Evolutionary conservation across 2,888 invertebrate genomes (phyloP).

Genomic region (Sinohyriopsis cumingii): DNA sequence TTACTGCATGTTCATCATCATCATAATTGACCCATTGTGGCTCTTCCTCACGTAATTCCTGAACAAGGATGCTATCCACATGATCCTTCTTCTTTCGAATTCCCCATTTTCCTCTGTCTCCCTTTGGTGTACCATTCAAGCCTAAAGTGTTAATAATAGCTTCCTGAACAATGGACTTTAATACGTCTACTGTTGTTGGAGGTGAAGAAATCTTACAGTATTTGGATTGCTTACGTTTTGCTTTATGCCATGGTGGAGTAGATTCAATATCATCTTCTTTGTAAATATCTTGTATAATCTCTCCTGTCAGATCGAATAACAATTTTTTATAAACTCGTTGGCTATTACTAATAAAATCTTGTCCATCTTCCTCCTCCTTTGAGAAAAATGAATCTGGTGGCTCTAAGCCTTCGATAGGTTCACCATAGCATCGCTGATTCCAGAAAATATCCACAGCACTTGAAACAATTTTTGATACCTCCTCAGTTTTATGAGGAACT

Average conservation of each 20-base stretch:
- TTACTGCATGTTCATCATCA: constrained; percentile 81
- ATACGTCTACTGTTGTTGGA: constrained; percentile 58
- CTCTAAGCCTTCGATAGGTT: constrained; percentile 51
- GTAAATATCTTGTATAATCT: constrained; percentile 68
- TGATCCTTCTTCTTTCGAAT: constrained; percentile 75
- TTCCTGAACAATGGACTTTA: constrained; percentile 61
- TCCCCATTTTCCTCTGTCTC: constrained; percentile 60
- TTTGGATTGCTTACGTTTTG: constrained; percentile 61
- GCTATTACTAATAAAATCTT: constrained; percentile 53
- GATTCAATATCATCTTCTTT: constrained; percentile 56
- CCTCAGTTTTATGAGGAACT: constrained; percentile 64
- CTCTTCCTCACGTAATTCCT: constrained; percentile 82
- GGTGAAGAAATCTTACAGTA: constrained; percentile 58
- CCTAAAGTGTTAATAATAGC: constrained; percentile 60
- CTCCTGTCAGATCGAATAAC: constrained; percentile 69
- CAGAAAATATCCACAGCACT: constrained; percentile 65
- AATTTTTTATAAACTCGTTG: constrained; percentile 64
- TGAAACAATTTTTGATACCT: constrained; percentile 53
- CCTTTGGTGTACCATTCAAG: constrained; percentile 51
- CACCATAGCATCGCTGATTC: constrained; percentile 60
- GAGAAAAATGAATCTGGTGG: constrained; percentile 52
- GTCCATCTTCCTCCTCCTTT: constrained; percentile 35
- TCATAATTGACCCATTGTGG: constrained; percentile 83
- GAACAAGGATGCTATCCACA: constrained; percentile 82
- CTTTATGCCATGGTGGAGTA: constrained; percentile 76